Evolutionary conservation across 1,140 invertebrate genomes (phyloP).

Genomic region (Zaprionus gabonicus): DNA sequence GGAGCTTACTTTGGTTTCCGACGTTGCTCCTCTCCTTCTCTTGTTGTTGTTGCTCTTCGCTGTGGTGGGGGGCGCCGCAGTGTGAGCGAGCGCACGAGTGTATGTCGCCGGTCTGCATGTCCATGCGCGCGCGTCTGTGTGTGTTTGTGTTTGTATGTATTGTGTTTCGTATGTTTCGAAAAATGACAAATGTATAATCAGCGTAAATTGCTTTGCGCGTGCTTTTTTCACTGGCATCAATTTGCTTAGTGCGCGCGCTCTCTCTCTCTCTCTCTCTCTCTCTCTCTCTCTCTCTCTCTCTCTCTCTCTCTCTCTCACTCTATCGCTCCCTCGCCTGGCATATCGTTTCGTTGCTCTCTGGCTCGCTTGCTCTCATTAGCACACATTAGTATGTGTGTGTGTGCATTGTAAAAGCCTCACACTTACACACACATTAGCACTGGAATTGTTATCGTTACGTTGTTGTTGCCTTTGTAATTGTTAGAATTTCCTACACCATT

Average conservation of each 20-base stretch:
- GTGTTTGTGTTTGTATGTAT: slow-evolving; percentile 24
- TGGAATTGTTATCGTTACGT: slow-evolving; percentile 25
- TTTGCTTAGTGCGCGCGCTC: slow-evolving; percentile 35
- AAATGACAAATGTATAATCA: slow-evolving; percentile 80
- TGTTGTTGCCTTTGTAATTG: slow-evolving; percentile 46
- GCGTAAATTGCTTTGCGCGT: slow-evolving; percentile 77
- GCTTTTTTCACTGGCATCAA: slow-evolving; percentile 60
- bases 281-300: slow-evolving; percentile 21
- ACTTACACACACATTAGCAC: slow-evolving; percentile 34
- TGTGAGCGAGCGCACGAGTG: slow-evolving; percentile 63
- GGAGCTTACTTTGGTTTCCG: slow-evolving; percentile 27
- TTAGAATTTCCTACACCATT: slow-evolving; percentile 69
- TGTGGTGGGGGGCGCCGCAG: slow-evolving; percentile 46
- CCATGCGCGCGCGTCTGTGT: neutral
- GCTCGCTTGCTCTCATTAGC: slow-evolving; percentile 45
- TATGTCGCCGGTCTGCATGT: slow-evolving; percentile 33
- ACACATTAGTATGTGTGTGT: slow-evolving; percentile 6
- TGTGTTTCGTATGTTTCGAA: slow-evolving; percentile 54
- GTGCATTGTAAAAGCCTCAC: slow-evolving; percentile 37
- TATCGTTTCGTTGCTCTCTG: slow-evolving; percentile 2
- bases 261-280: slow-evolving; percentile 28
- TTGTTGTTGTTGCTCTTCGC: neutral
- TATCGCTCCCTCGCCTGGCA: slow-evolving; percentile 13
- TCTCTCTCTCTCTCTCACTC: slow-evolving; percentile 26
- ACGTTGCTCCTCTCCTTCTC: slow-evolving; percentile 1